These are phyloP conservation scores for Glaucidium brasilianum DNA, from an alignment of 2,113 vertebrate genomes.

Conservation along the genomic window DNA sequence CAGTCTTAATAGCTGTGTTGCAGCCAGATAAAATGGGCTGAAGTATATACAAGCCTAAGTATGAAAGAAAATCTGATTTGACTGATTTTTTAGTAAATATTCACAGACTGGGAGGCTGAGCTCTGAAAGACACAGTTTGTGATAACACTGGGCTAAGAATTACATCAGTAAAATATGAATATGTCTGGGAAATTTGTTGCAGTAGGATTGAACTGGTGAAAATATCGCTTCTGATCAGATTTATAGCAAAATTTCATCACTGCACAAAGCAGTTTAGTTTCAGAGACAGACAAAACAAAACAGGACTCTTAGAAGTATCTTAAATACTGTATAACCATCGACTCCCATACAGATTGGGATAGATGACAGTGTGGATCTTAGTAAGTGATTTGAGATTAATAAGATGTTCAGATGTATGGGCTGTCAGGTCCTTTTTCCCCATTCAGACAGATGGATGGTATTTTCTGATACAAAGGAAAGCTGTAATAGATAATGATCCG, in stretches of 20 bases:
- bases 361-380: background rate
- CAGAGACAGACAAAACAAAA: background rate
- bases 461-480: background rate
- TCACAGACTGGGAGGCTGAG: fast-evolving
- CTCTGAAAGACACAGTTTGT: background rate
- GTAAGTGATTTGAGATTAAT: background rate
- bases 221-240: background rate
- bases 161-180: background rate
- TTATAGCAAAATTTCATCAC: background rate
- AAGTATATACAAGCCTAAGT: background rate
- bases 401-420: background rate
- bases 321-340: background rate
- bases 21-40: background rate
- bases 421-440: background rate
- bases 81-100: background rate
- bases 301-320: background rate
- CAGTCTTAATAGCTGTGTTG: background rate
- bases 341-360: background rate
- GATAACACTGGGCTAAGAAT: background rate
- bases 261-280: background rate
- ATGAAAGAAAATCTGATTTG: background rate
- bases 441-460: background rate
- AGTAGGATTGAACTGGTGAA: background rate
- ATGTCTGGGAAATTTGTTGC: background rate
- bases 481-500: background rate